A percentile compares a stretch with the other conserved stretches of the same genome.
phyloP scores from a whole-genome alignment of 92 coral and sea anemone genomes.

The Palythoa caribaeorum region DNA sequence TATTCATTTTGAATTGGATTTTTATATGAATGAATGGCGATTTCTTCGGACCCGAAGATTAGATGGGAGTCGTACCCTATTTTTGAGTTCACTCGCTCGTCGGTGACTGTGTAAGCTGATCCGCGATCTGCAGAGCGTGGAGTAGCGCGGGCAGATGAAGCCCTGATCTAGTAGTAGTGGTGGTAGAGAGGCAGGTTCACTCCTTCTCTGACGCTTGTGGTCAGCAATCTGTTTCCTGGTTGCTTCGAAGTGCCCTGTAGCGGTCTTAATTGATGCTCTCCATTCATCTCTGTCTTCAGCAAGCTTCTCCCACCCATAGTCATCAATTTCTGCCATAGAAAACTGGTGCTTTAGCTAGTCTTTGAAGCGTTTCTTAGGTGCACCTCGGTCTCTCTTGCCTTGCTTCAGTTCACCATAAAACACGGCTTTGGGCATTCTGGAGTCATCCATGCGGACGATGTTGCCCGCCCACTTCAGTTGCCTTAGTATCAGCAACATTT shows the following conservation, averaged over 20 bases:
- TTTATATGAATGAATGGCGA: not conserved
- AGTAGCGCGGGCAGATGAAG: not conserved
- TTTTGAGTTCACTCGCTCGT: not conserved
- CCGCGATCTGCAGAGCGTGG: not conserved
- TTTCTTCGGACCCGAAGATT: not conserved
- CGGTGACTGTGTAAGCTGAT: slow-evolving; percentile 8
- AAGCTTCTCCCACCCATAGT: slow-evolving; percentile 7
- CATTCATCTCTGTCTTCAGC: slow-evolving; percentile 7
- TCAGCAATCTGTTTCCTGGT: not conserved
- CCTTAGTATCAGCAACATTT: no score
- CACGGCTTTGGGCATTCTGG: no score
- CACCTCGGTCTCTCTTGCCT: no score
- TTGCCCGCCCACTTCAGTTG: no score
- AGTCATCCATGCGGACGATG: no score
- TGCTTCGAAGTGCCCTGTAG: slow-evolving; percentile 3
- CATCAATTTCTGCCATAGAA: not conserved
- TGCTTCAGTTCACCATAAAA: no score
- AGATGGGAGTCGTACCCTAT: not conserved
- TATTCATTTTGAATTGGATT: no score
- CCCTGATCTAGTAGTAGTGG: not conserved
- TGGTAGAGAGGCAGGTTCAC: not conserved
- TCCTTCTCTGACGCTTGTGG: slow-evolving; percentile 18
- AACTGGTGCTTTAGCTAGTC: not conserved
- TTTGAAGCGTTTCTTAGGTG: not conserved
- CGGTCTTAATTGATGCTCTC: not conserved